phyloP scores from a whole-genome alignment of 1,140 invertebrate genomes.

The Lasioglossum baleicum region DNA sequence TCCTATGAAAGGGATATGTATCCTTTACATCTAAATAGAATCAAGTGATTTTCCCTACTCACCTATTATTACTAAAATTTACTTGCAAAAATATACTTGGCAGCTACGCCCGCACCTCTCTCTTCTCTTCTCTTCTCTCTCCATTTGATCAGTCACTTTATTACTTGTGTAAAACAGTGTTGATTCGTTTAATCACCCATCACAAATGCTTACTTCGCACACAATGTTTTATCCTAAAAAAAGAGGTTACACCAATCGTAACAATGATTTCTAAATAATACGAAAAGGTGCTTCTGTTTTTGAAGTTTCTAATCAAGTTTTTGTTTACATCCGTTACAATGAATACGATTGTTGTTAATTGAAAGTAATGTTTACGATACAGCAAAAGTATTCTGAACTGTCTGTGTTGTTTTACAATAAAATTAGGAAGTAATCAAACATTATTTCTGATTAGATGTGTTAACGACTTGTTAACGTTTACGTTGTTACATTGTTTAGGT shows the following conservation, averaged over 20 bases:
- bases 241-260: not conserved
- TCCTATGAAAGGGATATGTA: not conserved
- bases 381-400: not conserved
- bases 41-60: not conserved
- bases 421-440: not conserved
- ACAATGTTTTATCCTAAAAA: not conserved
- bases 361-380: not conserved
- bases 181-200: conserved; percentile 39
- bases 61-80: conserved; percentile 13
- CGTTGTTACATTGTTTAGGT: no score
- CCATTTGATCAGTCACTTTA: not conserved
- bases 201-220: conserved; percentile 6
- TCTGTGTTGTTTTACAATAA: not conserved
- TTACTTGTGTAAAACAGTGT: conserved; percentile 34
- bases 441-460: no score
- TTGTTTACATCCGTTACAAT: conserved; percentile 1
- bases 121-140: not conserved
- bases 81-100: conserved; percentile 33
- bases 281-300: not conserved
- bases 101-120: not conserved
- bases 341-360: not conserved
- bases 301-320: not conserved
- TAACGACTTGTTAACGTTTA: no score
- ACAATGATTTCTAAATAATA: not conserved
- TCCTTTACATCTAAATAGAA: not conserved